Base-by-base conservation (phyloP, 2,888 invertebrate genomes). In the Gisinianus flammeolus region DNA sequence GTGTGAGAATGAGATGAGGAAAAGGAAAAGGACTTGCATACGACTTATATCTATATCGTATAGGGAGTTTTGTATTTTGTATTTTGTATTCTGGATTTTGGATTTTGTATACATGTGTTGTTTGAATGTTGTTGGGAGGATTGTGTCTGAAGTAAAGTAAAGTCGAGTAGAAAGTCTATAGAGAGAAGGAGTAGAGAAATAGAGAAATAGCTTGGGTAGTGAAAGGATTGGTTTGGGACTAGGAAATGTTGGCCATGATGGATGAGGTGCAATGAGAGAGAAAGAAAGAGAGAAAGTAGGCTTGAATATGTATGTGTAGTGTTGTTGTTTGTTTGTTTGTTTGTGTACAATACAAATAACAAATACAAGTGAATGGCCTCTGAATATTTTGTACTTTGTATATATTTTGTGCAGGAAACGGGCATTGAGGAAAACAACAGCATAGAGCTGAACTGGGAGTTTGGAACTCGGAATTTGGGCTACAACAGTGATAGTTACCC, bases 401-500 rank as follows among this genome's bases (percentile, higher is more conserved):
- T 6, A 44, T 44, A 1, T 44, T 12, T 44, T 4, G n/a, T 62
- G 22, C 70, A 83, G 83, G 84, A 84, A 73, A 79, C 79, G 64
- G 70, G 80, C 35, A 77, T 82, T 80, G 83, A 83, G 78, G 84
- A 84, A 78, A 80, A 83, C 79, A 81, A 83, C 79, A 85, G 85
- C 79, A 85, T 82, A 75, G 85, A 85, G 77, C 81, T 85, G 77
- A 85, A 85, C 77, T 85, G 85, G 85, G 85, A 85, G 80, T 82
- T 83, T 80, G 81, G 81, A 78, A 85, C 83, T 80, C 80, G 85
- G 31, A 84, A 85, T 79, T 79, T 83, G 80, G 83, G 83, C 67
- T 84, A 83, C 81, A 76, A 81, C 56, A 73, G 82, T 26, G 91
- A 91, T 58, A n/a, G n/a, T 28, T 93, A 93, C 87, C 93, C 93